Evolutionary conservation across 1,140 invertebrate species (phyloP).

Genomic region (Drosophila lacertosa): DNA sequence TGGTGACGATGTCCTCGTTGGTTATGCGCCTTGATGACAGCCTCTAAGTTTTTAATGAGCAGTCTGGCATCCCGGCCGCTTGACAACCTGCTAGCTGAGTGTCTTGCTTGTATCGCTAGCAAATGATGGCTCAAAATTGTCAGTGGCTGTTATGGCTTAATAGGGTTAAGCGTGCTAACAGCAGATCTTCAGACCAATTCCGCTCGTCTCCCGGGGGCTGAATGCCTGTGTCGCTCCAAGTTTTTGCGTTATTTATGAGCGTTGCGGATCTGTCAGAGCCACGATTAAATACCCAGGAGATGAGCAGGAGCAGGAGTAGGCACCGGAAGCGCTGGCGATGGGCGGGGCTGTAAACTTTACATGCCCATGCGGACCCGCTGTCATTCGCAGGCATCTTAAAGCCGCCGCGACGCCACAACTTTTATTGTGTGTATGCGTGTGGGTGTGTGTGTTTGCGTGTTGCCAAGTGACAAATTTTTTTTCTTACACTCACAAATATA

Average conservation of each 20-base stretch:
- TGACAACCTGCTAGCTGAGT: slow-evolving; percentile 8
- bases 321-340: neutral
- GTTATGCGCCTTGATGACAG: slow-evolving; percentile 65
- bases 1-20: slow-evolving; percentile 45
- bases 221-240: slow-evolving; percentile 22
- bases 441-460: slow-evolving; percentile 8
- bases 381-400: slow-evolving; percentile 26
- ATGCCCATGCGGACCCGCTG: slow-evolving; percentile 6
- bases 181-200: slow-evolving; percentile 1
- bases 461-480: slow-evolving; percentile 68
- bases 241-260: slow-evolving; percentile 64
- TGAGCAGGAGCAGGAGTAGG: slow-evolving; percentile 4
- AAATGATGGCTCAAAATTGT: slow-evolving; percentile 66
- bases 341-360: slow-evolving; percentile 27
- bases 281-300: slow-evolving; percentile 58
- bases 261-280: slow-evolving; percentile 35
- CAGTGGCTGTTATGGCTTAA: slow-evolving; percentile 53
- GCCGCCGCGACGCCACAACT: slow-evolving; percentile 22
- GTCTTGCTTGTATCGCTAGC: slow-evolving; percentile 10
- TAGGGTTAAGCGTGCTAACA: slow-evolving; percentile 52
- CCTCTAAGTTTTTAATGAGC: slow-evolving; percentile 74
- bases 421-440: neutral
- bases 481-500: slow-evolving; percentile 48
- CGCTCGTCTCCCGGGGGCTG: slow-evolving; percentile 5
- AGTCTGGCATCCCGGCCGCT: neutral